Base-by-base conservation (phyloP, 2,113 vertebrate species). In the Ctenomys sociabilis region DNA sequence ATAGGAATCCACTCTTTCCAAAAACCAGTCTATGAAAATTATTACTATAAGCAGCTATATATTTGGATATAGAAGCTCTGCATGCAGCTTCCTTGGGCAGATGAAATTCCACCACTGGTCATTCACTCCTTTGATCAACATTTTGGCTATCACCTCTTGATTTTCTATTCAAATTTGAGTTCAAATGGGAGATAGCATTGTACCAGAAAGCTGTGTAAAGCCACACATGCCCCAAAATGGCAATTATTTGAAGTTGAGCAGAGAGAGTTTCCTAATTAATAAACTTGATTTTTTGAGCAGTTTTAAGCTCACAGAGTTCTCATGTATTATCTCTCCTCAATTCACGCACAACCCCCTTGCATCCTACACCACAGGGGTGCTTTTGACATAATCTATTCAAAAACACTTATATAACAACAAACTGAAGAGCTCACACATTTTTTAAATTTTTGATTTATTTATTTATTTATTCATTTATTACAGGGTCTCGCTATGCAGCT, bases 251-350 rank as follows among this genome's bases (percentile, higher is more conserved):
- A 96, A 75, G 21, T 82, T 95, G 88, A 40, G 26, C 2, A 22
- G 26, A 95, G 26, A 80, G 2, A 93, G 63, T 80, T 49, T 80
- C 72, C 88, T 37, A 93, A 88, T 61, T 92, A 93, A 68, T 84
- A 66, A 72, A 68, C 30, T 85, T 95, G 68, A 72, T 43, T 89
- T 95, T 89, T 85, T 59, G 26, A 75, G 21, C 12, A 90, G 24
- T 52, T 96, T 35, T 87, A 80, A 17, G 70, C n/a, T 86, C 66
- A 86, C 40, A 87, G 22, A 52, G 37, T 75, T 63, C 28, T 35
- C 35, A 43, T 28, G 63, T 19, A 63, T 40, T 17, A 26, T n/a
- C 26, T 78, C 59, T 45, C 72, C 64, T 21, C 5, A 45, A 45
- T 37, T 66, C 7, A 80, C 24, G 28, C 10, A 77, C 4, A 54